A percentile compares a stretch with the other conserved stretches of the same genome.
Evolutionary conservation across 2,888 invertebrate species (phyloP).

Genomic region (Calliopum simillimum): DNA sequence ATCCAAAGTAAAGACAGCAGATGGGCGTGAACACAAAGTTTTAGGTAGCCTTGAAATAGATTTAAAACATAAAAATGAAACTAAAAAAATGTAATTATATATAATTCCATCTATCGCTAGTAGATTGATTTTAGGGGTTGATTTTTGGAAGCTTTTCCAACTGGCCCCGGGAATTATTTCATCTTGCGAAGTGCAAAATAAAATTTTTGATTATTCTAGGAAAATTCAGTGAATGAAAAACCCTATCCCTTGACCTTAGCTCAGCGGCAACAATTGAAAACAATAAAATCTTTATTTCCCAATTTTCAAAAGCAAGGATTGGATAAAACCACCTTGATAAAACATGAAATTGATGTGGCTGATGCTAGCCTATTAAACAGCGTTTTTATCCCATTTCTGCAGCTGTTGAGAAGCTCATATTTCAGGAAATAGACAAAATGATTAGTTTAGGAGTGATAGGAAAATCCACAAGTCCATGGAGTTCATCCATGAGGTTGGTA

Average conservation of each 20-base stretch:
- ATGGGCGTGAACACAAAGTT: not conserved
- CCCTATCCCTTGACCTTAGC: not conserved
- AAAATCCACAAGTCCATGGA: constrained; percentile 41
- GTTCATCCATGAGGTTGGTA: too few relatives aligned
- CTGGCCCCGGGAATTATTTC: constrained; percentile 3
- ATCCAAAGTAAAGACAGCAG: not conserved
- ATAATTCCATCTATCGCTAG: constrained; percentile 28
- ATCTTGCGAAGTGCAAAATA: too few relatives aligned
- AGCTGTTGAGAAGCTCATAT: constrained; percentile 41
- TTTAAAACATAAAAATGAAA: constrained; percentile 3
- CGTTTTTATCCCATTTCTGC: constrained; percentile 44
- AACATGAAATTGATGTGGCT: constrained; percentile 42
- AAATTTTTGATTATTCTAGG: too few relatives aligned
- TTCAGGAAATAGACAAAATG: constrained; percentile 54
- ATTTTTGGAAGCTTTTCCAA: constrained; percentile 23
- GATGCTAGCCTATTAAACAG: constrained; percentile 41
- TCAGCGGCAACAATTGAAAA: not conserved
- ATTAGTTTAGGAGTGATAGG: constrained; percentile 51
- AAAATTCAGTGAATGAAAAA: too few relatives aligned
- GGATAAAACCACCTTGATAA: constrained; percentile 34
- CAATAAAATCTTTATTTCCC: too few relatives aligned
- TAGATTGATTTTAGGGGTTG: constrained; percentile 26
- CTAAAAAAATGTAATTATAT: not conserved
- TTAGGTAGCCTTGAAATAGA: constrained; percentile 4
- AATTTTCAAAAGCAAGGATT: constrained; percentile 28